Evolutionary conservation across 2,888 invertebrate species (phyloP).

Genomic region (Pseudolycoriella hygida): DNA sequence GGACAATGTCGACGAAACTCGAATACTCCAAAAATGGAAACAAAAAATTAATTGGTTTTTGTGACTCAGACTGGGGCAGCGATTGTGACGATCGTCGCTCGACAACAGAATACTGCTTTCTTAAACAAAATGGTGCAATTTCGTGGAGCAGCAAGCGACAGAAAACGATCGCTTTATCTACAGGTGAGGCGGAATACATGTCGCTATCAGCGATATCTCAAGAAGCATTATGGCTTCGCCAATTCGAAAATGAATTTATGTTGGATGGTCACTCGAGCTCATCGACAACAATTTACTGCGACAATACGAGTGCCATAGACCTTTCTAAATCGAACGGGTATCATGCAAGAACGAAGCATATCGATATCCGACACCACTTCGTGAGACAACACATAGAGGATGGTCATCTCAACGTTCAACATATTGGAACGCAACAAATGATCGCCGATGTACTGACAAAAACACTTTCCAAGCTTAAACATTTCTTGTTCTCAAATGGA

Average conservation of each 20-base stretch:
- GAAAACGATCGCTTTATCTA: slow-evolving; percentile 4
- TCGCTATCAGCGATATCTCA: slow-evolving; percentile 1
- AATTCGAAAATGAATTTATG: not conserved
- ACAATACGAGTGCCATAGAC: not conserved
- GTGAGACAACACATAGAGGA: not conserved
- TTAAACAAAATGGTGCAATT: slow-evolving; percentile 1
- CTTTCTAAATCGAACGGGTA: not conserved
- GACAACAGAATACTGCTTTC: slow-evolving; percentile 7
- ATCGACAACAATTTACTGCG: too few species aligned
- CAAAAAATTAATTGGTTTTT: not conserved
- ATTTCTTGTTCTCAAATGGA: too few species aligned
- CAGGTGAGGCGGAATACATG: slow-evolving; percentile 6
- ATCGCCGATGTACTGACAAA: too few species aligned
- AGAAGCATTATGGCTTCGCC: slow-evolving; percentile 7
- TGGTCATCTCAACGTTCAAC: too few species aligned
- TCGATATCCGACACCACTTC: slow-evolving; percentile 2
- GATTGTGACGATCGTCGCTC: slow-evolving; percentile 6
- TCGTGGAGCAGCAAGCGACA: slow-evolving; percentile 7
- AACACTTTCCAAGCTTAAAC: too few species aligned
- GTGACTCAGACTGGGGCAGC: slow-evolving; percentile 3
- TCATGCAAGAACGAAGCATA: slow-evolving; percentile 1
- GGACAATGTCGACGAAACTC: too few species aligned
- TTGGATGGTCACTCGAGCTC: too few species aligned
- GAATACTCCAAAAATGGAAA: not conserved
- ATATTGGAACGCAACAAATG: too few species aligned